phyloP scores from a whole-genome alignment of 2,113 vertebrate genomes.

The Pollachius pollachius region DNA sequence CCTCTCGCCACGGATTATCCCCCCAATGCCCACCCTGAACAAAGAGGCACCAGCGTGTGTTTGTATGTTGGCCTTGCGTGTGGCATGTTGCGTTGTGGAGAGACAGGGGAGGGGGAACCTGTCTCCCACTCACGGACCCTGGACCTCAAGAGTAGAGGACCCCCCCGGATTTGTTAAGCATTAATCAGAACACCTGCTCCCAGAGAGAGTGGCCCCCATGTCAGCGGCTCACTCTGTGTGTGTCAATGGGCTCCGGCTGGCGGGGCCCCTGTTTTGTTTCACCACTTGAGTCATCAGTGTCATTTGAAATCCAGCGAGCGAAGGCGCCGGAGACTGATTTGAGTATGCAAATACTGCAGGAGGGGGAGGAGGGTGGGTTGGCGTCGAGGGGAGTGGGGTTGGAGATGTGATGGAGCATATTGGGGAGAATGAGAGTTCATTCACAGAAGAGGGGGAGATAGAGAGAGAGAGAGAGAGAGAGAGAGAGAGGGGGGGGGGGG shows the following conservation, averaged over 20 bases:
- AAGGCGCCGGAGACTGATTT: slow-evolving; percentile 70
- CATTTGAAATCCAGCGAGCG: slow-evolving; percentile 72
- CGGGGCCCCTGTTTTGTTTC: slow-evolving; percentile 57
- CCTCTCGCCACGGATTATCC: slow-evolving; percentile 65
- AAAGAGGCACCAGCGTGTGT: slow-evolving; percentile 60
- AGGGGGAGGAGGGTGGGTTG: slow-evolving; percentile 18
- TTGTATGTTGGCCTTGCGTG: slow-evolving; percentile 42
- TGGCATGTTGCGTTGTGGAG: slow-evolving; percentile 21
- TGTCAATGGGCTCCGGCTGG: slow-evolving; percentile 41
- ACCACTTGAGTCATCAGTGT: slow-evolving; percentile 74
- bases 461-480: slow-evolving; percentile 31
- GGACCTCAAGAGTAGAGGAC: slow-evolving; percentile 41
- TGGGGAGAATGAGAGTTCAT: not conserved
- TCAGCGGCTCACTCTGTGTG: slow-evolving; percentile 50
- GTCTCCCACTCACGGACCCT: too few relatives aligned
- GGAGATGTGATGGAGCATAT: not conserved
- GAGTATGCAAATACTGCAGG: slow-evolving; percentile 66
- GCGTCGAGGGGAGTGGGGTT: not conserved
- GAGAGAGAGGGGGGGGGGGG: slow-evolving; percentile 11
- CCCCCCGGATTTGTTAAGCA: slow-evolving; percentile 70
- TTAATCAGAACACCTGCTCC: slow-evolving; percentile 77
- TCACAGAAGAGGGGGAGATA: slow-evolving; percentile 18
- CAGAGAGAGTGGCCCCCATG: slow-evolving; percentile 48
- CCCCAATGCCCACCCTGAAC: slow-evolving; percentile 50
- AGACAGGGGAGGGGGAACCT: slow-evolving; percentile 39